Conservation (phyloP, 2,797 vertebrate species). For the Syngnathus rostellatus region DNA sequence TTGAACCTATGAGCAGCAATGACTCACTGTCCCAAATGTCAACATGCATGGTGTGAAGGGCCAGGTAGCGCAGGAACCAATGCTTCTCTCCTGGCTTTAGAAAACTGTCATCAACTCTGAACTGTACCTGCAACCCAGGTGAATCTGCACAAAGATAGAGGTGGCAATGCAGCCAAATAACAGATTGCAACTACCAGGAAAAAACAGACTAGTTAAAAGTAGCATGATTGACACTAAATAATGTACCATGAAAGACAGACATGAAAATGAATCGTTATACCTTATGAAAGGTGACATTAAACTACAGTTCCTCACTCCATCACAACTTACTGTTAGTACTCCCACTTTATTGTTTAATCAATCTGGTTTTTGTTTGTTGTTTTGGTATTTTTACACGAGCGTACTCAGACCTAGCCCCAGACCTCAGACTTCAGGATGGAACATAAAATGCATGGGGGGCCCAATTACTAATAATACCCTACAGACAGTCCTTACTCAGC, state of each 20-base stretch:
- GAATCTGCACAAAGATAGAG: constrained; percentile 53
- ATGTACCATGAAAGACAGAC: not conserved
- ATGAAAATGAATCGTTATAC: not conserved
- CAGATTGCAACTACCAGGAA: not conserved
- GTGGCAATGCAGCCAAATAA: not conserved
- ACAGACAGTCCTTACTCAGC: no score
- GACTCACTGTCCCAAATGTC: constrained; percentile 92
- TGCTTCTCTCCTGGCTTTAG: constrained; percentile 75
- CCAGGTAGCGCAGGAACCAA: constrained; percentile 83
- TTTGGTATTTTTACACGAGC: no score
- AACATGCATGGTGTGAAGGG: constrained; percentile 79
- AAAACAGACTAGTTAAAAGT: not conserved
- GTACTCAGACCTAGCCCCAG: no score
- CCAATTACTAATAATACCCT: no score
- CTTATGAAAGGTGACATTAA: no score
- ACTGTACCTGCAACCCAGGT: constrained; percentile 80
- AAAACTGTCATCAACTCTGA: constrained; percentile 73
- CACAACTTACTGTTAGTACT: no score
- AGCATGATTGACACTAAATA: not conserved
- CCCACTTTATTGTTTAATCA: no score
- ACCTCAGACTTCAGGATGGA: no score
- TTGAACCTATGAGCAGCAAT: constrained; percentile 83
- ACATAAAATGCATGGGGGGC: no score
- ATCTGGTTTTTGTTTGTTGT: no score
- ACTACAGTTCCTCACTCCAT: no score